A percentile compares a stretch with the other conserved stretches of the same genome.
Evolutionary conservation across 2,888 invertebrate species (phyloP).

Genomic region (Pachydiplax longipennis): DNA sequence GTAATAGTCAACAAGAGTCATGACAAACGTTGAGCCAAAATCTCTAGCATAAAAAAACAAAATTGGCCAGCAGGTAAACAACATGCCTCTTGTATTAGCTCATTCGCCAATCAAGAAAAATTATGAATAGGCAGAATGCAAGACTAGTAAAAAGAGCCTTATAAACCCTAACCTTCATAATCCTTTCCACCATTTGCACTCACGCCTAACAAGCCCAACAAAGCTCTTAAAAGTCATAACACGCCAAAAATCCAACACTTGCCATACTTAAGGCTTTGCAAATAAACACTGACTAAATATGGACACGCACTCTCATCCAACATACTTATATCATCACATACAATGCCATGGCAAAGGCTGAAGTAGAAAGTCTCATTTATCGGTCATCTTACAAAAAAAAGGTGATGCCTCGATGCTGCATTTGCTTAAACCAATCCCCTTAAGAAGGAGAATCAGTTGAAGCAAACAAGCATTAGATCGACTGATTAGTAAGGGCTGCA

Average conservation of each 20-base stretch:
- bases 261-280: slow-evolving; percentile 1
- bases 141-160: slow-evolving; percentile 43
- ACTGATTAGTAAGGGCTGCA: slow-evolving; percentile 8
- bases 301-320: neutral
- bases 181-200: slow-evolving; percentile 11
- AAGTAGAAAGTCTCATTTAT: neutral
- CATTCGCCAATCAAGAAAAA: slow-evolving; percentile 32
- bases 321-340: slow-evolving; percentile 11
- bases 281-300: slow-evolving; percentile 8
- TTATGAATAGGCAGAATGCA: slow-evolving; percentile 42
- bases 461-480: no score
- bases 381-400: slow-evolving; percentile 15
- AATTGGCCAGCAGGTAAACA: slow-evolving; percentile 41
- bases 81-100: slow-evolving; percentile 10
- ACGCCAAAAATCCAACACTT: slow-evolving; percentile 37
- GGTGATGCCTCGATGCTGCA: slow-evolving; percentile 27
- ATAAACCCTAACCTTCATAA: slow-evolving; percentile 26
- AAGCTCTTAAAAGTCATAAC: slow-evolving; percentile 17
- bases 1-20: slow-evolving; percentile 42
- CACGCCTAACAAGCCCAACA: slow-evolving; percentile 21
- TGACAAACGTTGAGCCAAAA: slow-evolving; percentile 17
- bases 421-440: neutral
- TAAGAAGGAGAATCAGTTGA: neutral
- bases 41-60: slow-evolving; percentile 41
- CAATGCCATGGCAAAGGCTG: neutral